Percentiles rank a stretch among this genome's conserved stretches.
These are phyloP conservation scores for Monopis laevigella DNA, from an alignment of 2,888 invertebrate species.

Conservation along the genomic window DNA sequence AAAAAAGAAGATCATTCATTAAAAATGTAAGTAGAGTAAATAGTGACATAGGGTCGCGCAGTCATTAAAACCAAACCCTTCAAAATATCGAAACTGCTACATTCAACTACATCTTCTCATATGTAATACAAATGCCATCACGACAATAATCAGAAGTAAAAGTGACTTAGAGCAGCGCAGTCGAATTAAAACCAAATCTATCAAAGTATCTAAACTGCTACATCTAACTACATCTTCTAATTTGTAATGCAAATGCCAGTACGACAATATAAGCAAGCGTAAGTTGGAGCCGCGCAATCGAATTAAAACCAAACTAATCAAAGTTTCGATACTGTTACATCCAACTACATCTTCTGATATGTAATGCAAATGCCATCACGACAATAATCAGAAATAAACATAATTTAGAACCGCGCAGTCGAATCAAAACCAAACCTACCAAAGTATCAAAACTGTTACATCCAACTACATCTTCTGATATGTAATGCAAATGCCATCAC, in stretches of 20 bases:
- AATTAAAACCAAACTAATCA: too few species aligned
- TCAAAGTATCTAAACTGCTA: background rate
- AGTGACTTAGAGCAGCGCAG: too few species aligned
- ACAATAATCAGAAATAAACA: too few species aligned
- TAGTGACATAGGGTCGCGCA: too few species aligned
- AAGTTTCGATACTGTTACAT: background rate
- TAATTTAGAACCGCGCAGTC: too few species aligned
- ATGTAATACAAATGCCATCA: background rate
- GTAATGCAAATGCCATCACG: background rate
- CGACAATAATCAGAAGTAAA: conserved; percentile 6
- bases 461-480: background rate
- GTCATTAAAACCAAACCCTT: too few species aligned
- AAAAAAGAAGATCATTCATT: too few species aligned
- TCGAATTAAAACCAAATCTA: too few species aligned
- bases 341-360: background rate
- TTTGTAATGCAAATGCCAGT: background rate
- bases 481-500: background rate
- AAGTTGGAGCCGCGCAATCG: too few species aligned
- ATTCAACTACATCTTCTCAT: background rate
- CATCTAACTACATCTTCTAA: background rate
- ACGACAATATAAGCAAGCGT: too few species aligned
- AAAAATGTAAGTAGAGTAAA: background rate
- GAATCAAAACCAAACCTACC: too few species aligned
- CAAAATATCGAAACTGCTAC: background rate
- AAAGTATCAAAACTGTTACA: background rate